Base-by-base conservation (phyloP, 1,140 invertebrate genomes). In the Caenorhabditis inopinata region DNA sequence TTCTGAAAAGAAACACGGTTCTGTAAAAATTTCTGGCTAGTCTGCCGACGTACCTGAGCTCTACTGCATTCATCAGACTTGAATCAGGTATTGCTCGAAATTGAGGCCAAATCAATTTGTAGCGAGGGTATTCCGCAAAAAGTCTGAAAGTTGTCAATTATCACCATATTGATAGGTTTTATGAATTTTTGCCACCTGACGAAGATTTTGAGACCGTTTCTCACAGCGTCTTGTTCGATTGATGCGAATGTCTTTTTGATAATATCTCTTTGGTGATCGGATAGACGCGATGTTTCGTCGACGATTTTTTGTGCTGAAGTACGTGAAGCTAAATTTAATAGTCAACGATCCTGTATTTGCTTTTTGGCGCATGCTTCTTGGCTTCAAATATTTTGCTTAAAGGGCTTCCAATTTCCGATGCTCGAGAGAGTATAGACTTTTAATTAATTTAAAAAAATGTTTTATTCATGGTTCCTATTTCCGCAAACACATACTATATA, bases 41-140 rank as follows among this genome's bases (percentile, higher is more conserved):
- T 74, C 29, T 16, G 29, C 12, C 25, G 29, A 45, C 38, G 0
- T 73, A 79, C 78, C 75, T 38, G 16, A 86, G 58, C 49, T 85
- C 85, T 3, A 80, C 73, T 2, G 85, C 85, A 68, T 81, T 79
- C 86, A 86, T 86, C 42, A 86, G 48, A 32, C 85, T 83, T 14
- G 84, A 85, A 68, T 86, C 85, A 2, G 85, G 84, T 35, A 86
- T 86, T 21, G 75, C 81, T n/a, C 82, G 35, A 58, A 86, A 86
- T 74, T 86, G 84, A 4, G 85, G 85, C 85, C 85, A 86, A 32
- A 86, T 86, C 12, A 84, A 53, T 51, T 86, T 86, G 80, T 86
- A 87, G 12, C 78, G 68, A 35, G 85, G 85, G 47, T 85, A 78
- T 23, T 86, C 86, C 1, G 86, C 79, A 45, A 86, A 86, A 0